Evolutionary conservation across 2,888 invertebrate species (phyloP).

Genomic region (Apamea sordens): DNA sequence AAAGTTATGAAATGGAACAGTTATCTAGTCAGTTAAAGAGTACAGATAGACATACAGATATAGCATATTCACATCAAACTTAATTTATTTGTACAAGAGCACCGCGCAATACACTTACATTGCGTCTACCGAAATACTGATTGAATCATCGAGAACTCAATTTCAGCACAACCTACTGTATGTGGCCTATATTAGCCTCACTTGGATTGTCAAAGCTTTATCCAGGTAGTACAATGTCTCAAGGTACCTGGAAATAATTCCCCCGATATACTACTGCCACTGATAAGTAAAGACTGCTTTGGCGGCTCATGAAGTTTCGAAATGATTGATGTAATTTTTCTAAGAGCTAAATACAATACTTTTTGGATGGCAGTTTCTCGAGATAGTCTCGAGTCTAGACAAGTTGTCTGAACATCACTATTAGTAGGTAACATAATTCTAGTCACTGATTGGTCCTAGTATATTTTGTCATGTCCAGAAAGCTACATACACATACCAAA

Average conservation of each 20-base stretch:
- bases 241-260: slow-evolving; percentile 3
- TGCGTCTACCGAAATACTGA: slow-evolving; percentile 46
- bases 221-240: slow-evolving; percentile 1
- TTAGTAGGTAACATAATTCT: no score
- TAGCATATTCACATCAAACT: slow-evolving; percentile 37
- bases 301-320: background rate
- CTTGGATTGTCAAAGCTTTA: slow-evolving; percentile 20
- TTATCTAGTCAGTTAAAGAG: background rate
- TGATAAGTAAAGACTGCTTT: background rate
- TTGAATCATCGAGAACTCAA: slow-evolving; percentile 52
- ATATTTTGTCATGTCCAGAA: background rate
- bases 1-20: background rate
- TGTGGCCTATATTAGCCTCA: slow-evolving; percentile 18
- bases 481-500: background rate
- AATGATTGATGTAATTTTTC: background rate
- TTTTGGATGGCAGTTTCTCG: background rate
- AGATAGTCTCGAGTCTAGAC: background rate
- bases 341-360: background rate
- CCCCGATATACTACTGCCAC: background rate
- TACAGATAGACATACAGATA: background rate
- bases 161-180: slow-evolving; percentile 27
- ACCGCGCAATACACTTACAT: slow-evolving; percentile 40
- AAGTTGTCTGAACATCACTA: background rate
- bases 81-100: slow-evolving; percentile 40
- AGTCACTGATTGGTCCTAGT: background rate